Evolutionary conservation across 2,113 vertebrate genomes (phyloP).

Genomic region (Onychostoma macrolepis): DNA sequence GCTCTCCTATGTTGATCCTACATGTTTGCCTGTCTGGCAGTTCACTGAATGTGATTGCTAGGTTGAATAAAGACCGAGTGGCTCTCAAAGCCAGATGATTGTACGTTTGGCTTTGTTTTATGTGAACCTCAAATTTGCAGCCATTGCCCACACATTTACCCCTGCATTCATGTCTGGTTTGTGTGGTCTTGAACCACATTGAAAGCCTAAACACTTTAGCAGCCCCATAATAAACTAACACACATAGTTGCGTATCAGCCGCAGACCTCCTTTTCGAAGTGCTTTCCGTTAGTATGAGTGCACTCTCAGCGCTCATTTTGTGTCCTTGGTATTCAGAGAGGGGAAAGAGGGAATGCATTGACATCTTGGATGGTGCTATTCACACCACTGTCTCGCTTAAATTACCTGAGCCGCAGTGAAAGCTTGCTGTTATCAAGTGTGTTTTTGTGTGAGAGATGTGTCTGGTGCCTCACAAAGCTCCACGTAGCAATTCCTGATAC

Average conservation of each 20-base stretch:
- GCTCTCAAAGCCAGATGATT: constrained; percentile 30
- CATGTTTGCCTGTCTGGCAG: constrained; percentile 56
- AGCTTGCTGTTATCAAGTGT: constrained; percentile 34
- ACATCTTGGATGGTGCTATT: constrained; percentile 36
- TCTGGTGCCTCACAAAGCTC: constrained; percentile 26
- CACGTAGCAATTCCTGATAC: neutral
- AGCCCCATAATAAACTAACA: constrained; percentile 43
- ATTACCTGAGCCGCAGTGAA: constrained; percentile 43
- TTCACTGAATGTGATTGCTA: constrained; percentile 49
- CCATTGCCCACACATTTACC: constrained; percentile 57
- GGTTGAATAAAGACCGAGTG: constrained; percentile 39
- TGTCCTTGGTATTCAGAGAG: constrained; percentile 19
- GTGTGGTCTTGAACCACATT: constrained; percentile 61
- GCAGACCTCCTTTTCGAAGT: constrained; percentile 43
- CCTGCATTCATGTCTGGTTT: constrained; percentile 45
- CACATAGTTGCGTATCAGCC: constrained; percentile 31
- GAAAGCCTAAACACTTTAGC: constrained; percentile 49
- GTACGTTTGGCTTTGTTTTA: constrained; percentile 39
- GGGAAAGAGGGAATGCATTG: constrained; percentile 42
- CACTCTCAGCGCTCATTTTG: neutral
- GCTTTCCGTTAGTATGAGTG: constrained; percentile 17
- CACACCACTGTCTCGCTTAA: constrained; percentile 29
- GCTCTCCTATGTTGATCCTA: constrained; percentile 53
- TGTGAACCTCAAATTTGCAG: constrained; percentile 52
- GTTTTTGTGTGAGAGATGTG: constrained; percentile 7